A percentile compares a stretch with the other conserved stretches of the same genome.
Conservation (phyloP, 2,797 vertebrate genomes). For the Pagetopsis macropterus region DNA sequence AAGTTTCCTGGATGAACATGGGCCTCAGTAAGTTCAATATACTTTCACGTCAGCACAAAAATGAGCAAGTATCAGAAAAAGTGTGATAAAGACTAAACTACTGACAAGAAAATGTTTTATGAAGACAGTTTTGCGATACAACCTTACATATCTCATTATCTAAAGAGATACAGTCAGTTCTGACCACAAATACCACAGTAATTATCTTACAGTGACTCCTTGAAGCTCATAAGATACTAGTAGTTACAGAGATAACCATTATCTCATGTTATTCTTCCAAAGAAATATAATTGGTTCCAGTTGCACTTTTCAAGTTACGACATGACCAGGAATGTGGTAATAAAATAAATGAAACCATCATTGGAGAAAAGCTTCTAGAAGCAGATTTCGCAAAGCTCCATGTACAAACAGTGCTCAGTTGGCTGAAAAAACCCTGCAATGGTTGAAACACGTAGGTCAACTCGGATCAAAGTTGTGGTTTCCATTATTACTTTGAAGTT, state of each 20-base stretch:
- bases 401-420: neutral
- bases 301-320: neutral
- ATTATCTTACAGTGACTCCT: neutral
- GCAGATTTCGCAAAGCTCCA: neutral
- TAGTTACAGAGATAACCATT: neutral
- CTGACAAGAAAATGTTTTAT: neutral
- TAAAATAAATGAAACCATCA: neutral
- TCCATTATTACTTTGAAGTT: neutral
- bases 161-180: neutral
- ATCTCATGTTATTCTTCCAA: constrained; percentile 38
- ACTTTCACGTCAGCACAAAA: neutral
- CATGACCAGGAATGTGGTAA: neutral
- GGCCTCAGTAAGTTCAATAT: constrained; percentile 82
- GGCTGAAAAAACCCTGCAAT: neutral
- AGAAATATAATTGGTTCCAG: neutral
- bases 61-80: neutral
- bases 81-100: neutral
- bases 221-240: neutral
- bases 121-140: neutral
- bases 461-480: neutral
- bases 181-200: neutral
- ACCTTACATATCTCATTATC: neutral
- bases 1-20: constrained; percentile 86
- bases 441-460: neutral
- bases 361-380: neutral